A percentile compares a stretch with the other conserved stretches of the same genome.
Evolutionary conservation across 2,797 vertebrate species (phyloP).

Genomic region (Aphelocoma californica): DNA sequence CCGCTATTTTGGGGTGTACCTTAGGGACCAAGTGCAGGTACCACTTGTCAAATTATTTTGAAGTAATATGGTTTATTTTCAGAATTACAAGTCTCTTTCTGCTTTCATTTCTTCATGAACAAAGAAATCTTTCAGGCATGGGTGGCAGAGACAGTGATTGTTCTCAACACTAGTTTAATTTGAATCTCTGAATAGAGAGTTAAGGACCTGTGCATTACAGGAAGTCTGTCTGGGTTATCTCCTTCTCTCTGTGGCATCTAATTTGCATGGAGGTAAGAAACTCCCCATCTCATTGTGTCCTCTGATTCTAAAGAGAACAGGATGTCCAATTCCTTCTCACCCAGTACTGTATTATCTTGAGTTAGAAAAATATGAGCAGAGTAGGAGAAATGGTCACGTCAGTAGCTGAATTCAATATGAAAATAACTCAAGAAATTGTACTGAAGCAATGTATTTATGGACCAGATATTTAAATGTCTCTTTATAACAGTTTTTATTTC

Average conservation of each 20-base stretch:
- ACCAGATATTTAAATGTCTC: not conserved
- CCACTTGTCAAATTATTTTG: not conserved
- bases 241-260: not conserved
- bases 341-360: not conserved
- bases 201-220: not conserved
- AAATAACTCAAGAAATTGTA: conserved; percentile 2
- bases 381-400: not conserved
- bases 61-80: not conserved
- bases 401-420: not conserved
- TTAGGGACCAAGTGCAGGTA: not conserved
- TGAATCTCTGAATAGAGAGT: not conserved
- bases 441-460: not conserved
- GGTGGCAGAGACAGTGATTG: not conserved
- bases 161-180: not conserved
- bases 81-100: not conserved
- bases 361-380: not conserved
- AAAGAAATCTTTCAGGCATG: not conserved
- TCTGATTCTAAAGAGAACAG: not conserved
- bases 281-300: not conserved
- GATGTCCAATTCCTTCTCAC: not conserved
- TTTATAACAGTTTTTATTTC: not conserved
- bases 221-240: not conserved
- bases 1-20: not conserved
- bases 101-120: not conserved
- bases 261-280: not conserved